Conservation (phyloP, 2,888 invertebrate species). For the Protodeltote pygarga region DNA sequence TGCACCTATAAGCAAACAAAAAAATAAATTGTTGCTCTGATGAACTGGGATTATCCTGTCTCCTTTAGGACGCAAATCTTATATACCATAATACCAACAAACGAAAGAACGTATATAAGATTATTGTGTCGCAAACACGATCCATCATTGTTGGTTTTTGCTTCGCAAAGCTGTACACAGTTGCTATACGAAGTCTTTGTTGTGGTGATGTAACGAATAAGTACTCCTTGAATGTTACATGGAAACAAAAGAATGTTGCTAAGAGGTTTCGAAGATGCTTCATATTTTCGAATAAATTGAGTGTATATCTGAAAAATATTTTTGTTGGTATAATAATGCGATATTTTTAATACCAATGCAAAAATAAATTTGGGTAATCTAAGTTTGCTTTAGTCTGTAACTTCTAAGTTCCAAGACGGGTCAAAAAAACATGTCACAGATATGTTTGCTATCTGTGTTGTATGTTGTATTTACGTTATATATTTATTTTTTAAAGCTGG, state of each 20-base stretch:
- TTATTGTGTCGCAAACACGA: slow-evolving; percentile 43
- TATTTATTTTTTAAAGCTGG: no score
- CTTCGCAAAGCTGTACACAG: slow-evolving; percentile 41
- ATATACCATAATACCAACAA: slow-evolving; percentile 13
- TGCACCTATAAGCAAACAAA: slow-evolving; percentile 7
- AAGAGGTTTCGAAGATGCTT: slow-evolving; percentile 17
- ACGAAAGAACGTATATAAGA: slow-evolving; percentile 24
- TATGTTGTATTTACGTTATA: no score
- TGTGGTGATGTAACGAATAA: slow-evolving; percentile 52
- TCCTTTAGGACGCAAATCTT: slow-evolving; percentile 4
- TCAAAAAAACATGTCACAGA: no score
- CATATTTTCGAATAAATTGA: no score
- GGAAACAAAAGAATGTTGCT: slow-evolving; percentile 43
- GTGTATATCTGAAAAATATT: no score
- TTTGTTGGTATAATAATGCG: no score
- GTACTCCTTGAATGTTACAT: slow-evolving; percentile 24
- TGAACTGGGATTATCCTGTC: slow-evolving; percentile 20
- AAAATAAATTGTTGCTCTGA: slow-evolving; percentile 19
- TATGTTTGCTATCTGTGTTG: no score
- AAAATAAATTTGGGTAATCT: no score
- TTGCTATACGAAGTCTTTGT: slow-evolving; percentile 47
- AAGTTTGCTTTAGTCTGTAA: no score
- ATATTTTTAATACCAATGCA: no score
- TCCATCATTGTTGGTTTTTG: slow-evolving; percentile 61
- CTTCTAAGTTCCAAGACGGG: no score